Base-by-base conservation (phyloP, 1,140 invertebrate species). In the Drosophila lini region DNA sequence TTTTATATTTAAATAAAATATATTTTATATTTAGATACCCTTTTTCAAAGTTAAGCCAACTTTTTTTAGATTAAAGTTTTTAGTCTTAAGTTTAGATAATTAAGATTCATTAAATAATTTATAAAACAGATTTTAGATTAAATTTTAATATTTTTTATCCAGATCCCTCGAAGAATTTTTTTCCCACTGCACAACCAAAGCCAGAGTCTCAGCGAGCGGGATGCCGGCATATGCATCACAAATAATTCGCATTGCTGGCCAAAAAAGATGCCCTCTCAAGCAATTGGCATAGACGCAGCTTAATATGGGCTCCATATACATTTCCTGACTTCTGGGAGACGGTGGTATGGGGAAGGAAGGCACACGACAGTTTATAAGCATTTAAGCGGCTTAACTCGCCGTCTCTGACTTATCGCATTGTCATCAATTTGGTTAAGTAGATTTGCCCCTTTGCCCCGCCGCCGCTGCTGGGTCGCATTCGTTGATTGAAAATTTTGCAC, bases 391-490 rank as follows among this genome's bases (percentile, higher is more conserved):
- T 84, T 84, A 81, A 80, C 77, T 84, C 78, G 81, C 81, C 67
- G 78, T 71, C 69, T 57, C 78, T 84, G 81, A 80, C 81, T 84
- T 80, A 84, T 84, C 81, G 81, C 81, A 80, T 84, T 85, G 78
- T 84, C 81, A 84, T 84, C 81, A 84, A 84, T 84, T 84, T 80
- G 81, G 77, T 84, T 84, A 84, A 84, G 81, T 84, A 80, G 81
- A 84, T 77, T 84, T 76, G 52, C 60, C 65, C 69, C 68, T 44
- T 69, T 44, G 34, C 25, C 28, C 56, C 40, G n/a, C 7, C 28
- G 3, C 13, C 15, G 25, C 28, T 64, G 48, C n/a, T n/a, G n/a
- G 61, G 10, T 60, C n/a, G 19, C 34, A 76, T 48, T 73, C 57
- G 59, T 84, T 83, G 81, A 84, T 83, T 84, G 81, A 83, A 83